A percentile compares a stretch with the other conserved stretches of the same genome.
Evolutionary conservation across 2,113 vertebrate genomes (phyloP).

Genomic region (Catharus bicknelli): DNA sequence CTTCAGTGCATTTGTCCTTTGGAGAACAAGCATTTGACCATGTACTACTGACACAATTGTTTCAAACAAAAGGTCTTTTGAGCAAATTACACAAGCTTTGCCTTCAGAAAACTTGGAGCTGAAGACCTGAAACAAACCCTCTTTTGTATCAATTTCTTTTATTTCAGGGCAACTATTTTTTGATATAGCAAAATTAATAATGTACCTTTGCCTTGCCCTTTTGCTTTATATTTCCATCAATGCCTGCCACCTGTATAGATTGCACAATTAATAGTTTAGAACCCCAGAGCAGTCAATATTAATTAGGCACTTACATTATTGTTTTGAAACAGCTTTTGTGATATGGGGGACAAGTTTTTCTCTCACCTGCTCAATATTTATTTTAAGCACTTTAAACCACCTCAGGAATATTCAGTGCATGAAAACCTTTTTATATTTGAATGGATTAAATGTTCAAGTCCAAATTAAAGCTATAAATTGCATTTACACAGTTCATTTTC

Average conservation of each 20-base stretch:
- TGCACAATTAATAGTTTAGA: constrained; percentile 36
- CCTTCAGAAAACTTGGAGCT: not conserved
- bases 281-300: constrained; percentile 69
- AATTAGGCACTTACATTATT: constrained; percentile 64
- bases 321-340: constrained; percentile 70
- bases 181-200: not conserved
- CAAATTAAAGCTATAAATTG: constrained; percentile 76
- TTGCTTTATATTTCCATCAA: not conserved
- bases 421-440: constrained; percentile 66
- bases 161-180: not conserved
- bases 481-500: constrained; percentile 75
- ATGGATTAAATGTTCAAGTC: constrained; percentile 71
- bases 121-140: not conserved
- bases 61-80: not conserved
- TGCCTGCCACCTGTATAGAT: constrained; percentile 19
- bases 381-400: constrained; percentile 73
- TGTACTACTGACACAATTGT: not conserved
- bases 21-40: not conserved
- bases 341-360: constrained; percentile 56
- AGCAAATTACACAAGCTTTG: not conserved
- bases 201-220: not conserved
- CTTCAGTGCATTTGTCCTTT: accelerated
- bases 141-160: not conserved
- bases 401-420: constrained; percentile 73
- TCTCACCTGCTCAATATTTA: constrained; percentile 75